Evolutionary conservation across 2,797 vertebrate species (phyloP), one percentile per base, ranked within the genome.

Genomic region (Sebastiscus albofasciatus): DNA sequence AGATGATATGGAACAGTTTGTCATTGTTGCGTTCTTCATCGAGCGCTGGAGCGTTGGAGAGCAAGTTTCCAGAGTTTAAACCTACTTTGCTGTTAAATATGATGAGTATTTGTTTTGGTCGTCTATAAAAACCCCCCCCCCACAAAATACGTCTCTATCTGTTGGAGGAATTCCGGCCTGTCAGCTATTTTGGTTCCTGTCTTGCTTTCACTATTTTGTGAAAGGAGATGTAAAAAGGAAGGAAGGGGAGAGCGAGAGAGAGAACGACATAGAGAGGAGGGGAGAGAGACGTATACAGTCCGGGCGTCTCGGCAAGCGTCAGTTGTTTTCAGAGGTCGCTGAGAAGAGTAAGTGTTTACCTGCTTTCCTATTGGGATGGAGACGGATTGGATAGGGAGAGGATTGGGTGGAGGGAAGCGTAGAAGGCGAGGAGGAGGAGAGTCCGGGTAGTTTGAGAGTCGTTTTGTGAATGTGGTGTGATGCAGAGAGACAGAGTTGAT

Each of bases 191-290:
- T 92, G 68, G 91, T 93, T 91, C 84, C 86, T 89, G 87, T 93
- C 77, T 92, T 79, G 93, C 94, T 95, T 95, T 94, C 97, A 96
- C 96, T 97, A 93, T 95, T 97, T 96, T 96, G 95, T 96, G 96
- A 94, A 96, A 94, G 88, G 93, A 95, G 94, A 94, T 82, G 88
- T 90, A 92, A 94, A 95, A 96, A 93, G 96, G 94, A 95, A 97
- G 93, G 92, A 96, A 96, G 91, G 82, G 72, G 79, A 91, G 91
- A 91, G 84, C 67, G 33, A 91, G 73, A 89, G 52, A 87, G 69
- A 85, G 27, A 80, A 22, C 49, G n/a, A 54, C 49, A 54, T 54
- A 54, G 6, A 54, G 49, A 54, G 49, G 29, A 65, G 33, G 22
- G 55, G 84, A 78, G 86, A 76, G 77, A 66, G 87, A 46, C 75